Conservation (phyloP, 2,888 invertebrate species). For the Pasiphila rectangulata region DNA sequence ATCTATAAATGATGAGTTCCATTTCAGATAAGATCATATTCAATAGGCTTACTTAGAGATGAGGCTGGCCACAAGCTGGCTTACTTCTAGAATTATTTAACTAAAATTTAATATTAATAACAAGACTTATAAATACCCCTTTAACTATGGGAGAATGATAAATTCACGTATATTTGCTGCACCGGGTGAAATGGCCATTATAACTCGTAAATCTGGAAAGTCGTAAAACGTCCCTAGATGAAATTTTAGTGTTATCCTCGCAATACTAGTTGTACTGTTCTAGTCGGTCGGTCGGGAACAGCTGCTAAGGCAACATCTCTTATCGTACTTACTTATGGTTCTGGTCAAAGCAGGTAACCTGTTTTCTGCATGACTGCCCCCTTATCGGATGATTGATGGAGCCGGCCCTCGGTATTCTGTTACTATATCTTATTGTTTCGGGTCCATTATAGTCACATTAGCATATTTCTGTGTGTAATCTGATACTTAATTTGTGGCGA, state of each 20-base stretch:
- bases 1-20: conserved; percentile 81
- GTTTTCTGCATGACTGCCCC: conserved; percentile 4
- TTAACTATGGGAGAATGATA: too few relatives aligned
- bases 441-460: conserved; percentile 70
- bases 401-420: conserved; percentile 71
- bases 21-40: conserved; percentile 78
- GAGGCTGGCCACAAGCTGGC: too few relatives aligned
- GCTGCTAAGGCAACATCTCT: too few relatives aligned
- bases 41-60: conserved; percentile 43
- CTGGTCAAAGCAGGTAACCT: conserved; percentile 1
- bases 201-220: too few relatives aligned
- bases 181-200: too few relatives aligned
- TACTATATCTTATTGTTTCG: conserved; percentile 70
- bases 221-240: too few relatives aligned
- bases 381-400: conserved; percentile 69
- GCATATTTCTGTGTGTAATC: conserved; percentile 54
- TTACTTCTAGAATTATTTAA: too few relatives aligned
- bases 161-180: too few relatives aligned
- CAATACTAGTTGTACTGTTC: too few relatives aligned
- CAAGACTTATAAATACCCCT: background rate
- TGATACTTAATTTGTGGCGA: conserved; percentile 37
- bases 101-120: too few relatives aligned
- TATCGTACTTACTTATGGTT: background rate
- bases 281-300: too few relatives aligned
- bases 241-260: too few relatives aligned